These are phyloP conservation scores for Dysmachus trigonus DNA, from an alignment of 2,888 invertebrate genomes.

Conservation along the genomic window DNA sequence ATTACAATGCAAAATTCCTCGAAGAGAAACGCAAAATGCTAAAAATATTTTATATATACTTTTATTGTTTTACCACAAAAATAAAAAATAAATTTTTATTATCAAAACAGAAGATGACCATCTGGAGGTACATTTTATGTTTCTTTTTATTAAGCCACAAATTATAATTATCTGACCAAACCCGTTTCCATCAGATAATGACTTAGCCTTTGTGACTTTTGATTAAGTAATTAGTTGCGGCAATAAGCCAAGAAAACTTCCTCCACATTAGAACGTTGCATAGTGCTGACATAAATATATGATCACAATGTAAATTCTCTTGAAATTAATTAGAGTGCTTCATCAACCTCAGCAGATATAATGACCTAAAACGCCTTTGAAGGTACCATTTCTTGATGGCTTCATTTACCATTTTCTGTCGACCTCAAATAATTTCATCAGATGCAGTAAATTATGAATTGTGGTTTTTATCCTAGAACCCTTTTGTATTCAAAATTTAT, in stretches of 20 bases:
- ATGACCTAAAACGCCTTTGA: not conserved
- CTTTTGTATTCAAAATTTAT: not conserved
- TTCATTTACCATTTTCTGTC: not conserved
- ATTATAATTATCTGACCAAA: not conserved
- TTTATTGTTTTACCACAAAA: not conserved
- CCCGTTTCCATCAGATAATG: not conserved
- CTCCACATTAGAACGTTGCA: not conserved
- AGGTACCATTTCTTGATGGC: not conserved
- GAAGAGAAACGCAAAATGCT: not conserved
- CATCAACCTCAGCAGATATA: not conserved
- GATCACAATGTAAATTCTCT: not conserved
- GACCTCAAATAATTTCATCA: not conserved
- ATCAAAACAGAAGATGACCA: not conserved
- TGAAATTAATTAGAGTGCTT: not conserved
- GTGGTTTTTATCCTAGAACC: not conserved
- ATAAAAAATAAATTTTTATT: not conserved
- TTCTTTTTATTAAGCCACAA: not conserved
- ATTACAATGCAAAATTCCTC: too few relatives aligned
- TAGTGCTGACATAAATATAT: not conserved
- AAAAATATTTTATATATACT: not conserved
- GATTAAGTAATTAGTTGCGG: not conserved
- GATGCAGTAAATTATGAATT: not conserved
- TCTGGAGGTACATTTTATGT: not conserved
- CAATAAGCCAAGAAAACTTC: not conserved
- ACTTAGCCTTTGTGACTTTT: not conserved